Percentiles rank a stretch among this genome's conserved stretches.
These are phyloP conservation scores for Lanius collurio DNA, from an alignment of 2,113 vertebrate genomes.

Conservation along the genomic window DNA sequence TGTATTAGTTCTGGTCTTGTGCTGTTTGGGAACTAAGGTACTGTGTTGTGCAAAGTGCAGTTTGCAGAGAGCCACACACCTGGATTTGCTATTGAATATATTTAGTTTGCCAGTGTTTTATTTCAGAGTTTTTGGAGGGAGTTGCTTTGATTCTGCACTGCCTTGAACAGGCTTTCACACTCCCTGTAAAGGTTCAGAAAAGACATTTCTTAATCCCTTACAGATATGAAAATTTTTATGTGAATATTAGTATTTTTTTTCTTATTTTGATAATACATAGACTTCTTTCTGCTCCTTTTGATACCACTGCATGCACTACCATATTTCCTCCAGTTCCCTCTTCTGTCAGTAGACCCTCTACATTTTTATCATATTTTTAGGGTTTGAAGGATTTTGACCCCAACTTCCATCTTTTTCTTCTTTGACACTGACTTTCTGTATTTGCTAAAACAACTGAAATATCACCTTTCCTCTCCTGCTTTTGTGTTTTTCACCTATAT, in stretches of 20 bases:
- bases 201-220: background rate
- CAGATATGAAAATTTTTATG: background rate
- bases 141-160: background rate
- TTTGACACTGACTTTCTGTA: background rate
- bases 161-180: background rate
- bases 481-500: background rate
- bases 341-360: background rate
- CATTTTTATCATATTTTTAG: background rate
- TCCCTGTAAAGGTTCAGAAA: background rate
- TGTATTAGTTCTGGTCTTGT: background rate
- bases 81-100: background rate
- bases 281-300: background rate
- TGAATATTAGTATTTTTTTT: background rate
- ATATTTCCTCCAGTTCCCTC: background rate
- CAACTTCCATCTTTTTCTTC: background rate
- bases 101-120: background rate
- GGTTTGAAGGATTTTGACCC: background rate
- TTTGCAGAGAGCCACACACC: background rate
- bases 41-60: background rate
- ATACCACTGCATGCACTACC: background rate
- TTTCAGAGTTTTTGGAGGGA: background rate
- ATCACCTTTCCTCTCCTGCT: background rate
- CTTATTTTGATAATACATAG: background rate
- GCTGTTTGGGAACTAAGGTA: background rate
- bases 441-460: background rate